Evolutionary conservation across 2,113 vertebrate species (phyloP), one percentile per base, ranked within the genome.

Genomic region (Cephalopterus ornatus): DNA sequence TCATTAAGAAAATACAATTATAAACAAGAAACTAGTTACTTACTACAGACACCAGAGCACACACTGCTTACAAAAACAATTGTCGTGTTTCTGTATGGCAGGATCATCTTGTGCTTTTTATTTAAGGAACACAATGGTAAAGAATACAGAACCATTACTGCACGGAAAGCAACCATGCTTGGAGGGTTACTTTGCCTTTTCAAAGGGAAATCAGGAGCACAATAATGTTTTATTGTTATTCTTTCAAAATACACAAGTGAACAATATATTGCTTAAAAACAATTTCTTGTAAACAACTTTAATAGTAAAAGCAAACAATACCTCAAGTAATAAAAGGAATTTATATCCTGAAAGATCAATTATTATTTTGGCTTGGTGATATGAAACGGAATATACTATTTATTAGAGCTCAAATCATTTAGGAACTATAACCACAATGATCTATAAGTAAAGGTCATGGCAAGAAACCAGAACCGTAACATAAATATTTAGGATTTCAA

Each of bases 121-220:
- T 95, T 97, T 95, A 87, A 87, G 70, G 93, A 95, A 95, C 83
- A 93, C 95, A 97, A 97, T 95, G 50, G 88, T 42, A 71, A 67
- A 74, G 61, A 91, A 73, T 56, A 59, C 39, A 28, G 33, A 84
- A 81, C 27, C 46, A 87, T 87, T 87, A 89, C 53, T 82, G 81
- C 47, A 53, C 0, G 17, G 87, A 89, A 93, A 70, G 88, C 30
- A 74, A 39, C 50, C 2, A 5, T 14, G 28, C 77, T 95, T 59
- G 63, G 65, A 92, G 65, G 55, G 59, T 21, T 92, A 49, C 85
- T 79, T 86, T 78, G 92, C 83, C 77, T 95, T 92, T 96, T 87
- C 71, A 87, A 89, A 89, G 91, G 86, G 94, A 97, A 94, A 95
- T 59, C 46, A 41, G 91, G 37, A 86, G 52, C 88, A 94, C 86